Conservation (phyloP, 2,888 invertebrate species). For the Eugnorisma glareosa region DNA sequence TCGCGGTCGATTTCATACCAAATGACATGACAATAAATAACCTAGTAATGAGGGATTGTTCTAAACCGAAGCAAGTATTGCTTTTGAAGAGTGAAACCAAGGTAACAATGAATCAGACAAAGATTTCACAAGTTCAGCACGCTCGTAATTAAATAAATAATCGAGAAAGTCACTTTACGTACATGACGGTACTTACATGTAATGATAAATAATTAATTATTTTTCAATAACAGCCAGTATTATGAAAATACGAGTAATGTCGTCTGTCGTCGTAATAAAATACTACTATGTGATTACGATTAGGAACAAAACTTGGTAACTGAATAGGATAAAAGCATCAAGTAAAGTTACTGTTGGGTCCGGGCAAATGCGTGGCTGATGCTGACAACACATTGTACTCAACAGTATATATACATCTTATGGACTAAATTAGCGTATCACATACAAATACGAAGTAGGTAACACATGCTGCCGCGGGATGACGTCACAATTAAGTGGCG, state of each 20-base stretch:
- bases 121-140: no score
- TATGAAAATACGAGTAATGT: no score
- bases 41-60: not conserved
- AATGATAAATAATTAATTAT: no score
- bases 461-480: conserved; percentile 5
- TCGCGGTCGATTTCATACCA: not conserved
- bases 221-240: no score
- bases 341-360: not conserved
- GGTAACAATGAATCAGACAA: not conserved
- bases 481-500: conserved; percentile 23
- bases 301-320: not conserved
- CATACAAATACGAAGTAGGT: conserved; percentile 5
- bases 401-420: not conserved
- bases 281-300: not conserved
- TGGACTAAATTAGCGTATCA: conserved; percentile 1
- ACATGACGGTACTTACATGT: no score
- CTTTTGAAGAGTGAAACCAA: not conserved
- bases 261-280: not conserved
- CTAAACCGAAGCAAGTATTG: not conserved
- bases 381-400: not conserved
- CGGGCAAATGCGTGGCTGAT: not conserved
- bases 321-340: not conserved
- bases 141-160: not conserved
- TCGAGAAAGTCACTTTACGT: no score
- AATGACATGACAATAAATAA: not conserved